Conservation (phyloP, 2,797 vertebrate species). For the Carapus acus region DNA sequence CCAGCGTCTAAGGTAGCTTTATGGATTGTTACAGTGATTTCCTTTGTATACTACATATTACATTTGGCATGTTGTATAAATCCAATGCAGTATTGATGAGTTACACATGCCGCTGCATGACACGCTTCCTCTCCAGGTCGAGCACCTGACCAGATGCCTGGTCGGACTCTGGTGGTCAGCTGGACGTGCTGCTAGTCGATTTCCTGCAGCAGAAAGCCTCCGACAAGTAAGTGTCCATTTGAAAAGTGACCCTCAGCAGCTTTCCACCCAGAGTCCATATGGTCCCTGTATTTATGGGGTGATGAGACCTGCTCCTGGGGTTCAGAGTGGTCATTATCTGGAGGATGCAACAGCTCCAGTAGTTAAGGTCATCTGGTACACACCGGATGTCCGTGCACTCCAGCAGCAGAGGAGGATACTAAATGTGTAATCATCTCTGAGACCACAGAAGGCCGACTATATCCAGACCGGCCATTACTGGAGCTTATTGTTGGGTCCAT, state of each 20-base stretch:
- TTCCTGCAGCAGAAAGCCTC: conserved; percentile 45
- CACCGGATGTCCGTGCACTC: conserved; percentile 56
- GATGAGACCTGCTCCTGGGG: conserved; percentile 59
- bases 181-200: conserved; percentile 6
- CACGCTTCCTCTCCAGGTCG: too few relatives aligned
- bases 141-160: too few relatives aligned
- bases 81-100: too few relatives aligned
- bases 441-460: conserved; percentile 50
- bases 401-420: conserved; percentile 51
- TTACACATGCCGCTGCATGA: too few relatives aligned
- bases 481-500: conserved; percentile 55
- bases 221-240: conserved; percentile 51
- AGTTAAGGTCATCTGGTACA: conserved; percentile 64
- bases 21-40: too few relatives aligned
- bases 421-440: conserved; percentile 71
- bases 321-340: conserved; percentile 71
- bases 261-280: conserved; percentile 48
- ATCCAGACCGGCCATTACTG: conserved; percentile 52
- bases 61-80: too few relatives aligned
- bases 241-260: conserved; percentile 58
- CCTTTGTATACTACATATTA: too few relatives aligned
- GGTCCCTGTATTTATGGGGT: conserved; percentile 61
- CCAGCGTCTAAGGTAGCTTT: too few relatives aligned
- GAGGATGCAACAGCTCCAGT: conserved; percentile 63
- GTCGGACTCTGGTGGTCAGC: too few relatives aligned